Conservation (phyloP, 2,797 vertebrate species). For the Valencia hispanica region DNA sequence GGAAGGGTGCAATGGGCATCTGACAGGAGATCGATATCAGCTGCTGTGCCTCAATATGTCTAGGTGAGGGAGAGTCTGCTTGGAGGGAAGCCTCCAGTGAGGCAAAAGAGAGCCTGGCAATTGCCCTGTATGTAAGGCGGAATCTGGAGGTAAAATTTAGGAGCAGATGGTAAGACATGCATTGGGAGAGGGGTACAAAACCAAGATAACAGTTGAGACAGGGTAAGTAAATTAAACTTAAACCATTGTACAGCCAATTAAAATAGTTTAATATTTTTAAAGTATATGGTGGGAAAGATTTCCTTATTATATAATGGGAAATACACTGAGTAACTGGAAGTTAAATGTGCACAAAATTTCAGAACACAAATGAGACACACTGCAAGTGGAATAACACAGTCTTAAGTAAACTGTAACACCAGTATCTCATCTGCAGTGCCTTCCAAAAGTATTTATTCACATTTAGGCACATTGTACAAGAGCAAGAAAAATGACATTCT, state of each 20-base stretch:
- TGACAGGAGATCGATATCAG: conserved; percentile 40
- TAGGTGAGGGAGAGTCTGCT: conserved; percentile 61
- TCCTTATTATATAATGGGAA: too few species aligned
- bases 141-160: conserved; percentile 55
- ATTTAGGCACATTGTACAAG: not conserved
- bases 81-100: conserved; percentile 67
- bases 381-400: too few species aligned
- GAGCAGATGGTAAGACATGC: conserved; percentile 55
- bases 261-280: not conserved
- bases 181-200: conserved; percentile 6
- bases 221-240: not conserved
- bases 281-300: not conserved
- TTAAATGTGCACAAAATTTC: too few species aligned
- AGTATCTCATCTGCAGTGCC: not conserved
- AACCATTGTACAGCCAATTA: not conserved
- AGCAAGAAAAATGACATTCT: not conserved
- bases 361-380: too few species aligned
- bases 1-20: conserved; percentile 58
- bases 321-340: too few species aligned
- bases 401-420: too few species aligned
- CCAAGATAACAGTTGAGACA: conserved; percentile 3
- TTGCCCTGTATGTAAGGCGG: conserved; percentile 12
- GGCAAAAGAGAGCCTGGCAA: conserved; percentile 57
- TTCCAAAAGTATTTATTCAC: not conserved
- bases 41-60: conserved; percentile 47